Evolutionary conservation across 2,797 vertebrate genomes (phyloP).

Genomic region (Sciurus vulgaris): DNA sequence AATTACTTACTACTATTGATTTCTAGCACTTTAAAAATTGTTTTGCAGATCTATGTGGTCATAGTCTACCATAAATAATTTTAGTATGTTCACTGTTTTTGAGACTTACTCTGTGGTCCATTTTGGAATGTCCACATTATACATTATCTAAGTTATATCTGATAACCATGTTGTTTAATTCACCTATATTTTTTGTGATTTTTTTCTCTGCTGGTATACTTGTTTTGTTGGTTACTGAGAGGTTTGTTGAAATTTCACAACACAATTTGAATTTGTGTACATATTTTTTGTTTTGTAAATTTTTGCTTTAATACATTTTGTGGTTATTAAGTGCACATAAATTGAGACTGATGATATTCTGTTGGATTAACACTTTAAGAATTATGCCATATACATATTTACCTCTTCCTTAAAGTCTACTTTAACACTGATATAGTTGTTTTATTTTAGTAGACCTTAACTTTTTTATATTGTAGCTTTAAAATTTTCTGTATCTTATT

Average conservation of each 20-base stretch:
- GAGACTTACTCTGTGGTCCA: background rate
- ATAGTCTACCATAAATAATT: background rate
- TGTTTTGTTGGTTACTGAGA: background rate
- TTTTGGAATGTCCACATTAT: background rate
- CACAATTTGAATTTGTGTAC: background rate
- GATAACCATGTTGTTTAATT: background rate
- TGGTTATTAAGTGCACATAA: slow-evolving; percentile 40
- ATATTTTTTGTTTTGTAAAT: slow-evolving; percentile 23
- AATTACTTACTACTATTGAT: slow-evolving; percentile 26
- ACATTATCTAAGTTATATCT: background rate
- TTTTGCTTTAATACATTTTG: slow-evolving; percentile 59
- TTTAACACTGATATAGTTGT: slow-evolving; percentile 40
- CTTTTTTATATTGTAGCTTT: slow-evolving; percentile 39
- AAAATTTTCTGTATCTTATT: background rate
- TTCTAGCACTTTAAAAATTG: slow-evolving; percentile 42
- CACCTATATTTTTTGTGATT: background rate
- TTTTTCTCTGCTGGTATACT: background rate
- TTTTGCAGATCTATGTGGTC: slow-evolving; percentile 38
- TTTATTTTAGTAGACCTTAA: slow-evolving; percentile 30
- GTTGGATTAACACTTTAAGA: slow-evolving; percentile 15
- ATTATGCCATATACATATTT: slow-evolving; percentile 20
- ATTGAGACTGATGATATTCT: slow-evolving; percentile 52
- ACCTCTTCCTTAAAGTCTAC: slow-evolving; percentile 60
- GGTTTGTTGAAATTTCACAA: slow-evolving; percentile 8
- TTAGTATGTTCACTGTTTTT: slow-evolving; percentile 55